Conservation (phyloP, 2,888 invertebrate genomes). For the Pseudolycoriella hygida region DNA sequence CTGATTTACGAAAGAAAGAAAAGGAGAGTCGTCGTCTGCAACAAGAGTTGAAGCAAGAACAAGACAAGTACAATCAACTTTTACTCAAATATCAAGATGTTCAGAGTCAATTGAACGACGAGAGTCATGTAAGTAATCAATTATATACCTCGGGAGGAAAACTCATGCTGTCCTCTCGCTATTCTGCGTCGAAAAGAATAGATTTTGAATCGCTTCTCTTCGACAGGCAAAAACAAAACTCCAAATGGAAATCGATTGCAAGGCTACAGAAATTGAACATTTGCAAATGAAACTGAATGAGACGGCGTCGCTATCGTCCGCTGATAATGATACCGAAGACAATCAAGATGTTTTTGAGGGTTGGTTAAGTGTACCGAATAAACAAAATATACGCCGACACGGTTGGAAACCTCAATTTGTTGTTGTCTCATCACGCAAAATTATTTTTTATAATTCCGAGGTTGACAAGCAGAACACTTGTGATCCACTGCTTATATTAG, state of each 20-base stretch:
- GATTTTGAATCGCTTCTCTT: neutral
- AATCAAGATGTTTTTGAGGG: slow-evolving; percentile 75
- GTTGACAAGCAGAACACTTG: slow-evolving; percentile 77
- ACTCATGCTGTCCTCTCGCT: neutral
- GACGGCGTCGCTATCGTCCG: slow-evolving; percentile 80
- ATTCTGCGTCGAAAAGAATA: neutral
- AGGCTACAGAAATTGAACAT: slow-evolving; percentile 91
- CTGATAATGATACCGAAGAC: slow-evolving; percentile 69
- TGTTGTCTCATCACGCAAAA: slow-evolving; percentile 90
- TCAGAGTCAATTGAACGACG: slow-evolving; percentile 68
- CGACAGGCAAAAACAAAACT: slow-evolving; percentile 47
- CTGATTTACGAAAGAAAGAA: slow-evolving; percentile 73
- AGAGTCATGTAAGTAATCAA: slow-evolving; percentile 39
- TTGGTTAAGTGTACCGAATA: slow-evolving; percentile 89
- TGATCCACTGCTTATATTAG: slow-evolving; percentile 86
- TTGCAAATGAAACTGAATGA: slow-evolving; percentile 76
- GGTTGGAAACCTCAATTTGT: slow-evolving; percentile 97
- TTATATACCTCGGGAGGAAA: neutral
- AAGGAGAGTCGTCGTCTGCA: slow-evolving; percentile 89
- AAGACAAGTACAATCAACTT: slow-evolving; percentile 84
- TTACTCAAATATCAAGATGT: slow-evolving; percentile 70
- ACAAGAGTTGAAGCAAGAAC: slow-evolving; percentile 84
- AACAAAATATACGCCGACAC: slow-evolving; percentile 85
- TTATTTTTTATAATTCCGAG: slow-evolving; percentile 92
- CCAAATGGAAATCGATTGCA: slow-evolving; percentile 93